Conservation (phyloP, 1,140 invertebrate species). For the Agrilus planipennis region DNA sequence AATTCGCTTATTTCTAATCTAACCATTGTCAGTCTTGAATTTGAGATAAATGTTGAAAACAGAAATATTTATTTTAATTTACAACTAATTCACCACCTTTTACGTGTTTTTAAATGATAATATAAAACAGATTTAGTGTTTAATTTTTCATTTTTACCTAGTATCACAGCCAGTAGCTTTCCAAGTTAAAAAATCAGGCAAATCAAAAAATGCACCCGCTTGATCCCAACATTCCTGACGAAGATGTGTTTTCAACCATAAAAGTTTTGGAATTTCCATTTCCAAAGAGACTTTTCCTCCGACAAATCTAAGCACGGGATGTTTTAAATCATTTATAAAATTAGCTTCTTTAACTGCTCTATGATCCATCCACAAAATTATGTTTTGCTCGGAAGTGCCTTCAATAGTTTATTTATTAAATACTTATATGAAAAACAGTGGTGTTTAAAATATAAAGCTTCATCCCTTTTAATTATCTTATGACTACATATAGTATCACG, state of each 20-base stretch:
- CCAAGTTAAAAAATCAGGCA: conserved; percentile 92
- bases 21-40: too few species aligned
- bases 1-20: too few species aligned
- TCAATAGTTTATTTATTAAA: conserved; percentile 9
- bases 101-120: too few species aligned
- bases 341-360: conserved; percentile 71
- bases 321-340: conserved; percentile 64
- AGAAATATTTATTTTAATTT: too few species aligned
- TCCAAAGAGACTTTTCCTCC: conserved; percentile 88
- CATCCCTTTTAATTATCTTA: not conserved
- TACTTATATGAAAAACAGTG: not conserved
- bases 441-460: not conserved
- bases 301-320: conserved; percentile 71
- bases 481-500: not conserved
- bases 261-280: conserved; percentile 91
- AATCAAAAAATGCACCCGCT: conserved; percentile 72
- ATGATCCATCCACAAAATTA: conserved; percentile 97
- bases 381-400: conserved; percentile 62
- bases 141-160: conserved; percentile 40
- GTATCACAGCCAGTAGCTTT: conserved; percentile 67
- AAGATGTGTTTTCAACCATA: conserved; percentile 85
- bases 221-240: conserved; percentile 50
- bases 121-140: too few species aligned
- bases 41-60: too few species aligned
- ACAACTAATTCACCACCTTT: too few species aligned